Percentiles rank a stretch among this genome's conserved stretches.
Evolutionary conservation across 2,797 vertebrate genomes (phyloP).

Genomic region (Odontamblyopus rebecca): DNA sequence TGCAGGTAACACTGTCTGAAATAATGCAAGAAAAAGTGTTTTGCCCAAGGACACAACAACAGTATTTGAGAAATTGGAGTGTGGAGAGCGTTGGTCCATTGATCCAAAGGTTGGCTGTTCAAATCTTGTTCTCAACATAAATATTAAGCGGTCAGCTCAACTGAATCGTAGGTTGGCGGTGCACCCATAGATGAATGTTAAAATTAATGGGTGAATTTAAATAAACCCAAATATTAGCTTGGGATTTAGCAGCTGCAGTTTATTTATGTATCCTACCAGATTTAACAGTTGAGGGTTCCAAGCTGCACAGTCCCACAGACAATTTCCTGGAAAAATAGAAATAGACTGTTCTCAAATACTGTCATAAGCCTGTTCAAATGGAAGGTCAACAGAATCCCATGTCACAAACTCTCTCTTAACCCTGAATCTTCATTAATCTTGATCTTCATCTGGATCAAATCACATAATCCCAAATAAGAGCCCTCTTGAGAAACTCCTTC

Average conservation of each 20-base stretch:
- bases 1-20: background rate
- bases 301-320: constrained; percentile 13
- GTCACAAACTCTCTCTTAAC: constrained; percentile 11
- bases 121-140: too few relatives aligned
- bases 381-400: constrained; percentile 35
- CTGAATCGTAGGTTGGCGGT: too few relatives aligned
- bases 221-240: background rate
- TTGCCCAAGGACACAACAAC: background rate
- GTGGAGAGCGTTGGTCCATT: too few relatives aligned
- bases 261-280: background rate
- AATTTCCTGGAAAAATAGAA: constrained; percentile 33
- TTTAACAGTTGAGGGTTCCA: constrained; percentile 12
- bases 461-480: background rate
- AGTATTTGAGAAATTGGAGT: too few relatives aligned
- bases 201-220: background rate
- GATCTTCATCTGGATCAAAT: constrained; percentile 7
- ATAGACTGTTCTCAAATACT: constrained; percentile 8
- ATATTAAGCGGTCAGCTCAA: too few relatives aligned
- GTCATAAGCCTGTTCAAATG: background rate
- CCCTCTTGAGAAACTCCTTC: constrained; percentile 20
- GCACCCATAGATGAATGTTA: background rate
- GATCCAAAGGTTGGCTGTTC: too few relatives aligned
- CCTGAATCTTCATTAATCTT: constrained; percentile 19
- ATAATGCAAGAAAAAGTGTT: background rate
- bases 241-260: background rate